Conservation (phyloP, 1,140 invertebrate genomes). For the Gonioctena quinquepunctata region DNA sequence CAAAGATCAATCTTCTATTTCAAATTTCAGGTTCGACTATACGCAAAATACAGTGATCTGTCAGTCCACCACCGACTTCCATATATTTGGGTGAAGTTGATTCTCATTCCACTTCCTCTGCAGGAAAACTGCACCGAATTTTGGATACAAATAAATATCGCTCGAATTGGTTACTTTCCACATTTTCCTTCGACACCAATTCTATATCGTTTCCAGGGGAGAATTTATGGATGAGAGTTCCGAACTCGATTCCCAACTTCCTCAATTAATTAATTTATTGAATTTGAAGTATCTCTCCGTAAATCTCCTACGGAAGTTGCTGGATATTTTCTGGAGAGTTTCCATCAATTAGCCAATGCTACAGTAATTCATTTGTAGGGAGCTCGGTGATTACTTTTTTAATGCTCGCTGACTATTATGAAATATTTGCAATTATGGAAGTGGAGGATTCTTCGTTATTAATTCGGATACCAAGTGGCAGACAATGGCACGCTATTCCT, state of each 20-base stretch:
- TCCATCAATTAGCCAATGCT: background rate
- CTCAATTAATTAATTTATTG: conserved; percentile 7
- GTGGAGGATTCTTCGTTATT: too few species aligned
- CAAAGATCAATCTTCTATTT: too few species aligned
- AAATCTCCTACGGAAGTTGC: background rate
- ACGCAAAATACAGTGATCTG: too few species aligned
- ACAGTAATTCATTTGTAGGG: background rate
- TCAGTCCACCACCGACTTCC: too few species aligned
- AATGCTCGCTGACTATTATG: background rate
- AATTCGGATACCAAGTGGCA: too few species aligned
- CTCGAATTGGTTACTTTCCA: background rate
- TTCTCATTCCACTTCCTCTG: too few species aligned
- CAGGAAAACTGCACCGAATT: too few species aligned
- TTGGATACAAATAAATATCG: conserved; percentile 30
- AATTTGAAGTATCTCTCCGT: conserved; percentile 1
- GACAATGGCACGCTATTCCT: too few species aligned
- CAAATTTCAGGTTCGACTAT: too few species aligned
- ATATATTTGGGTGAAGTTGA: too few species aligned
- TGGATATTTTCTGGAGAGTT: background rate
- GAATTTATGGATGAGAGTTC: conserved; percentile 5
- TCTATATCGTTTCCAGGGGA: background rate
- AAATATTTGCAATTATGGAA: background rate
- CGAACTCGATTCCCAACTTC: background rate
- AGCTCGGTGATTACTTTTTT: background rate
- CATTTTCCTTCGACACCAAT: background rate